A percentile compares a stretch with the other conserved stretches of the same genome.
Evolutionary conservation across 2,797 vertebrate genomes (phyloP).

Genomic region (Sorex maritimensis): DNA sequence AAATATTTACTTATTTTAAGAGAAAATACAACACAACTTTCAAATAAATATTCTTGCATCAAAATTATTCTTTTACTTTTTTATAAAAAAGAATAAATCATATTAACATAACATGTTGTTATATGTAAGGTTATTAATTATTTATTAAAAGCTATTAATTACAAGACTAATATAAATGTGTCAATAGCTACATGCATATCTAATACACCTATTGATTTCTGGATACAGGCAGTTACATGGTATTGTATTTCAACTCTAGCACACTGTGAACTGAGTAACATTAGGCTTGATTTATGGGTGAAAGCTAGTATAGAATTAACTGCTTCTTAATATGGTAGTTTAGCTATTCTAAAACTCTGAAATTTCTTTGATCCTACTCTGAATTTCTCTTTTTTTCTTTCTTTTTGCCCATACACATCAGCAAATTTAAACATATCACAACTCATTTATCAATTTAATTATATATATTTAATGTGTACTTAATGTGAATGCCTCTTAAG

Average conservation of each 20-base stretch:
- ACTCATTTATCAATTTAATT: background rate
- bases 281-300: background rate
- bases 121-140: no score
- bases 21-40: background rate
- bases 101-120: no score
- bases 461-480: no score
- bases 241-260: background rate
- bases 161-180: no score
- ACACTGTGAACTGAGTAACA: background rate
- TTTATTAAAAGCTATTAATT: no score
- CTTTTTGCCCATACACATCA: background rate
- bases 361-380: background rate
- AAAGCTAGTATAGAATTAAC: background rate
- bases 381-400: no score
- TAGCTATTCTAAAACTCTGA: background rate
- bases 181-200: rapidly evolving
- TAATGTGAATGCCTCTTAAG: background rate
- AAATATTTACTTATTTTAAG: background rate
- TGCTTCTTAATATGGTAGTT: background rate
- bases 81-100: no score
- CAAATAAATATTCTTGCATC: background rate
- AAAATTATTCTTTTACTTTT: background rate
- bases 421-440: background rate
- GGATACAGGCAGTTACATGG: no score
- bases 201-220: background rate